phyloP scores from a whole-genome alignment of 2,113 vertebrate species.

The Poeciliopsis occidentalis region DNA sequence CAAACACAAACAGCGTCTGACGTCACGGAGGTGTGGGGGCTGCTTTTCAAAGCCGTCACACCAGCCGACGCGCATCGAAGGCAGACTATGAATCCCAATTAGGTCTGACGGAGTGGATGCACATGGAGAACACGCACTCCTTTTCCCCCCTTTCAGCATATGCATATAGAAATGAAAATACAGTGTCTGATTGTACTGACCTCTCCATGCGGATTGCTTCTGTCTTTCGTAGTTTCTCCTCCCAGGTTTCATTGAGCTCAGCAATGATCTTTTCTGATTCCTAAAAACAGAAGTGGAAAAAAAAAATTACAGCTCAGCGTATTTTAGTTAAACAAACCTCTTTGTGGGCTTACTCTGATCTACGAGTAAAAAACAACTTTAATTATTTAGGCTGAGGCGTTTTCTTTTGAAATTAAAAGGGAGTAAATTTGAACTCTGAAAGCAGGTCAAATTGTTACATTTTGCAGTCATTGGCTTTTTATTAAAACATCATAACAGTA shows the following conservation, averaged over 20 bases:
- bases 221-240: conserved; percentile 94
- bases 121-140: background rate
- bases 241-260: conserved; percentile 91
- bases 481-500: background rate
- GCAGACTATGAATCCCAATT: conserved; percentile 6
- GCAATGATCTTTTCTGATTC: conserved; percentile 99
- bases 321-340: background rate
- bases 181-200: conserved; percentile 68
- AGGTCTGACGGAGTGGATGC: conserved; percentile 14
- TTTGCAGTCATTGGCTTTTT: background rate
- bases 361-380: background rate
- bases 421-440: background rate
- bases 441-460: background rate
- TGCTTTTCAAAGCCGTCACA: conserved; percentile 3
- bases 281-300: conserved; percentile 65
- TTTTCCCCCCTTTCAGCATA: background rate
- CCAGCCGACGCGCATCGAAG: background rate
- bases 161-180: conserved; percentile 17
- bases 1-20: conserved; percentile 15
- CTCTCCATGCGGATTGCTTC: conserved; percentile 99
- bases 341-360: background rate
- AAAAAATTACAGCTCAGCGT: background rate
- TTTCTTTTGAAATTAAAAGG: background rate
- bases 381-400: background rate
- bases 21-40: conserved; percentile 4